Base-by-base conservation (phyloP, 2,888 invertebrate genomes). In the Pocota personata region DNA sequence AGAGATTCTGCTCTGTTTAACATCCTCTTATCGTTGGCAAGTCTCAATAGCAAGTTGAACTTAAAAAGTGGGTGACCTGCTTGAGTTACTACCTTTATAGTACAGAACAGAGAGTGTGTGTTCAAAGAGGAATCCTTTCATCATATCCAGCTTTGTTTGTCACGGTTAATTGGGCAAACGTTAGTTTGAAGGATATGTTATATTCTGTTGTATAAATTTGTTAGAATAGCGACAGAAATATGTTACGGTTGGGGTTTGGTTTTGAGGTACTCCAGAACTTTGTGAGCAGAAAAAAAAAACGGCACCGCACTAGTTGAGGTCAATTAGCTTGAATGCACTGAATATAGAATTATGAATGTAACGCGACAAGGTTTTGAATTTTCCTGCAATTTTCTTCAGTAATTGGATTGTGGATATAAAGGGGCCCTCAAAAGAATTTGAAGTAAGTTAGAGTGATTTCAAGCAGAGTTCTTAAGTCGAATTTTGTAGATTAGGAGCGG, bases 151-250 rank as follows among this genome's bases (percentile, higher is more conserved):
- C 43, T 62, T 78, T 78, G 79, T 79, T 83, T 84, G 69, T 58
- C 79, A 84, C 79, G 79, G 84, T 84, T 84, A 84, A 80, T 84
- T 84, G 84, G 84, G 40, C 78, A 79, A 83, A 79, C 35, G 72
- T 48, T 30, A 35, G 30, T 46, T 58, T 57, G 21, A 64, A 62
- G 64, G 55, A 43, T 57, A 32, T 14, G 16, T 8, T n/a, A 43
- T 7, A 12, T 48, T 7, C 10, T 55, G 64, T 32, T 64, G 75
- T 66, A 57, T 16, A 46, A 35, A 71, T 21, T 30, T 58, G 57
- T 57, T 67, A 21, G 1, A 32, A 67, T 2, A 12, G 67, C 24
- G 10, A 50, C 30, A 8, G 14, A 64, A 64, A 75, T 30, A 52
- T 21, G 16, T 10, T 10, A 14, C 7, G 16, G 16, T 19, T 62